Evolutionary conservation across 2,113 vertebrate genomes (phyloP).

Genomic region (Myxocyprinus asiaticus): DNA sequence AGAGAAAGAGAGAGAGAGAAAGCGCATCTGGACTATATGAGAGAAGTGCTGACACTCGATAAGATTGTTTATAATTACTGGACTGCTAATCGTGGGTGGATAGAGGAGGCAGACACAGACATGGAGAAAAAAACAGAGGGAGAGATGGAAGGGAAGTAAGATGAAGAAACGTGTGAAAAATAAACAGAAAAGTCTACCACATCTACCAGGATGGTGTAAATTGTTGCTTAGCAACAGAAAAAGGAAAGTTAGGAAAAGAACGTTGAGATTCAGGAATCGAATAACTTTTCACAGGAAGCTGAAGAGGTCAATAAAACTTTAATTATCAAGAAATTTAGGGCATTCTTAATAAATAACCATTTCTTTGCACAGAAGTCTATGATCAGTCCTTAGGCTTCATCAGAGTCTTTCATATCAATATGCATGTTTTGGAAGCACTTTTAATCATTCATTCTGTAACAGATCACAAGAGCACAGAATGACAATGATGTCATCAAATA

Average conservation of each 20-base stretch:
- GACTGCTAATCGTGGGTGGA: constrained; percentile 74
- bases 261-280: background rate
- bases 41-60: constrained; percentile 96
- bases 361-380: no score
- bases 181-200: constrained; percentile 37
- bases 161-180: constrained; percentile 54
- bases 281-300: background rate
- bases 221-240: constrained; percentile 4
- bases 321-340: background rate
- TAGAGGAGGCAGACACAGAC: constrained; percentile 70
- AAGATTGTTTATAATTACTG: constrained; percentile 97
- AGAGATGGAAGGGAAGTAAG: constrained; percentile 58
- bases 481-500: background rate
- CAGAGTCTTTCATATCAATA: no score
- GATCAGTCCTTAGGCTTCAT: no score
- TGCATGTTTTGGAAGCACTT: no score
- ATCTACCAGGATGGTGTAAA: background rate
- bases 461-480: no score
- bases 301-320: background rate
- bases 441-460: no score
- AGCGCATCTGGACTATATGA: constrained; percentile 86
- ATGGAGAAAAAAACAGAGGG: constrained; percentile 3
- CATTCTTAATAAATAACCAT: background rate
- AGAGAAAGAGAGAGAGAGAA: background rate
- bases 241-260: background rate